Percentiles rank a stretch among this genome's conserved stretches.
These are phyloP conservation scores for Sialis lutaria DNA, from an alignment of 2,888 invertebrate species.

Conservation along the genomic window DNA sequence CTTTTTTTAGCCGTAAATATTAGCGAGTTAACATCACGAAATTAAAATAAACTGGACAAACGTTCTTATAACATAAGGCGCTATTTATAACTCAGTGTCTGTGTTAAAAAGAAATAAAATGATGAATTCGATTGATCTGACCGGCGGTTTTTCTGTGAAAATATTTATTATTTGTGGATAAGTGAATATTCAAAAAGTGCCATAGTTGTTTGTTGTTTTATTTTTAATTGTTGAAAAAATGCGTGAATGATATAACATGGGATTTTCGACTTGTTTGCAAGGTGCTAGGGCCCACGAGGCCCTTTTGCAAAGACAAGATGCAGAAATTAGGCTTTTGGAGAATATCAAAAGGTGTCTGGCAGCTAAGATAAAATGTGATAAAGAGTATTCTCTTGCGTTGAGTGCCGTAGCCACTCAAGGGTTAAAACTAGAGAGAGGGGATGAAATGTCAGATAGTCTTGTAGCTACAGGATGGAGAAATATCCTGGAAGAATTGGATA, in stretches of 20 bases:
- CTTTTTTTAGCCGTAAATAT: too few species aligned
- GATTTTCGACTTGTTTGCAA: slow-evolving; percentile 74
- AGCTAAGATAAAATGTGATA: slow-evolving; percentile 78
- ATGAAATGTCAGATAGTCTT: slow-evolving; percentile 53
- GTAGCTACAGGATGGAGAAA: slow-evolving; percentile 61
- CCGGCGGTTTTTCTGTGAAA: too few species aligned
- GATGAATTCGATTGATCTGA: too few species aligned
- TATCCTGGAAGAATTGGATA: slow-evolving; percentile 81
- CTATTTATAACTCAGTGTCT: too few species aligned
- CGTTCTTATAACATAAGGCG: too few species aligned
- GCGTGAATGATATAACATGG: slow-evolving; percentile 32
- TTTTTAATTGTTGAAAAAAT: too few species aligned
- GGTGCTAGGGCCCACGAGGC: slow-evolving; percentile 85
- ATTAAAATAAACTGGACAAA: too few species aligned
- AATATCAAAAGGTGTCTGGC: slow-evolving; percentile 76
- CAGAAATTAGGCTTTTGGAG: slow-evolving; percentile 81
- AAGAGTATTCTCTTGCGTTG: slow-evolving; percentile 76
- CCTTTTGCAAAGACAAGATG: slow-evolving; percentile 75
- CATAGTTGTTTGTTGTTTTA: too few species aligned
- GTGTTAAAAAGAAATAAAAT: too few species aligned
- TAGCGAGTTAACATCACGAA: too few species aligned
- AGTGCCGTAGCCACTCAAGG: slow-evolving; percentile 67
- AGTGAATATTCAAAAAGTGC: too few species aligned
- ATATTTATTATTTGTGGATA: too few species aligned
- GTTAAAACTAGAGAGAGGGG: slow-evolving; percentile 63